Conservation (phyloP, 2,888 invertebrate genomes). For the Gerris lacustris region DNA sequence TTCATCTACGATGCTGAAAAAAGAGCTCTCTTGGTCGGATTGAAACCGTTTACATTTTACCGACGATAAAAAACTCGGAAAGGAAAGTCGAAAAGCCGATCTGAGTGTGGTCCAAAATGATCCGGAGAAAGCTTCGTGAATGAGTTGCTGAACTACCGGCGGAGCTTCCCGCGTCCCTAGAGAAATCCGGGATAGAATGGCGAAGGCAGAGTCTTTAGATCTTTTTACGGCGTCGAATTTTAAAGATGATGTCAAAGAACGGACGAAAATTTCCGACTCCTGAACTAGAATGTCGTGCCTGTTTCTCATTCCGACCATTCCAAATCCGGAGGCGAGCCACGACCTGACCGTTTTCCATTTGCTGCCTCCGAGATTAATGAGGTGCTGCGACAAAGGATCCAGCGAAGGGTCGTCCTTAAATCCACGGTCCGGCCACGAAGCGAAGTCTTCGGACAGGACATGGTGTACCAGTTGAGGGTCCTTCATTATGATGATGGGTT, state of each 20-base stretch:
- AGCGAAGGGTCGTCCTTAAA: not conserved
- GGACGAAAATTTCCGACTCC: not conserved
- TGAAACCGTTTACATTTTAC: not conserved
- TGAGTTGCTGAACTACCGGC: not conserved
- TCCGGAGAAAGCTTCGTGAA: not conserved
- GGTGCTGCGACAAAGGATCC: not conserved
- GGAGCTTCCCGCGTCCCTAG: not conserved
- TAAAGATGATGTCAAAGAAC: not conserved
- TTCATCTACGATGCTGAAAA: not conserved
- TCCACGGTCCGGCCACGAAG: not conserved
- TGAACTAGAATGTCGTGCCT: not conserved
- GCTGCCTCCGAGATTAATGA: not conserved
- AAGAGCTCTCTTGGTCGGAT: not conserved
- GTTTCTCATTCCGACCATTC: not conserved
- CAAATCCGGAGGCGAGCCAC: not conserved
- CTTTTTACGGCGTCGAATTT: not conserved
- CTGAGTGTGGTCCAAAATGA: not conserved
- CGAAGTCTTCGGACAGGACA: not conserved
- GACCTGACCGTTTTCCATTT: not conserved
- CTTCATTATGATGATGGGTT: not conserved
- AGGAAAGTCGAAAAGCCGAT: not conserved
- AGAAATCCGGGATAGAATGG: not conserved
- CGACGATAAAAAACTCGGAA: not conserved
- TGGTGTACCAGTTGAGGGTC: not conserved
- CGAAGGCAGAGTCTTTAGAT: not conserved